A percentile compares a stretch with the other conserved stretches of the same genome.
phyloP scores from a whole-genome alignment of 2,113 vertebrate genomes.

The Vidua macroura region DNA sequence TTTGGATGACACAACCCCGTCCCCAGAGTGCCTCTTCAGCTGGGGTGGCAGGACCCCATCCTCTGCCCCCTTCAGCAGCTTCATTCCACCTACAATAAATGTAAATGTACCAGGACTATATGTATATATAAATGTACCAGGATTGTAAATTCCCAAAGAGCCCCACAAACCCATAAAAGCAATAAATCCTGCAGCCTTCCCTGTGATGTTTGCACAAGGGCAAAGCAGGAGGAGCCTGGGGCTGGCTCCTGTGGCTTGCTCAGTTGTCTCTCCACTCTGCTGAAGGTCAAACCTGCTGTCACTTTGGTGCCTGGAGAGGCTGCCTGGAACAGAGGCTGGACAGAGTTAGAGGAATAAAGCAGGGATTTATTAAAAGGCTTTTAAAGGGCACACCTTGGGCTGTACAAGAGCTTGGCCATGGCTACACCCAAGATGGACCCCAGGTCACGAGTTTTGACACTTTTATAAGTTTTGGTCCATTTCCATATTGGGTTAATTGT shows the following conservation, averaged over 20 bases:
- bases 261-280: not conserved
- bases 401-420: rapidly evolving
- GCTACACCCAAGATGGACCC: rapidly evolving
- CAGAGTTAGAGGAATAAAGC: not conserved
- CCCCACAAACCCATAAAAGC: not conserved
- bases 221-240: not conserved
- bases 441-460: rapidly evolving
- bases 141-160: not conserved
- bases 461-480: not conserved
- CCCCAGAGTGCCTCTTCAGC: not conserved
- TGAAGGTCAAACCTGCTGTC: not conserved
- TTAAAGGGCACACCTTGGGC: not conserved
- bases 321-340: not conserved
- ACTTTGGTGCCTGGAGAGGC: not conserved
- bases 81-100: not conserved
- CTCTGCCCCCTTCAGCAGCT: not conserved
- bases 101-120: not conserved
- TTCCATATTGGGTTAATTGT: rapidly evolving
- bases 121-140: not conserved
- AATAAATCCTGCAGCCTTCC: not conserved
- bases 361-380: not conserved
- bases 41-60: not conserved
- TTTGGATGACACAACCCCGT: not conserved
- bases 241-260: not conserved
- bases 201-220: not conserved